phyloP scores from a whole-genome alignment of 2,797 vertebrate species.

The Lemur catta region DNA sequence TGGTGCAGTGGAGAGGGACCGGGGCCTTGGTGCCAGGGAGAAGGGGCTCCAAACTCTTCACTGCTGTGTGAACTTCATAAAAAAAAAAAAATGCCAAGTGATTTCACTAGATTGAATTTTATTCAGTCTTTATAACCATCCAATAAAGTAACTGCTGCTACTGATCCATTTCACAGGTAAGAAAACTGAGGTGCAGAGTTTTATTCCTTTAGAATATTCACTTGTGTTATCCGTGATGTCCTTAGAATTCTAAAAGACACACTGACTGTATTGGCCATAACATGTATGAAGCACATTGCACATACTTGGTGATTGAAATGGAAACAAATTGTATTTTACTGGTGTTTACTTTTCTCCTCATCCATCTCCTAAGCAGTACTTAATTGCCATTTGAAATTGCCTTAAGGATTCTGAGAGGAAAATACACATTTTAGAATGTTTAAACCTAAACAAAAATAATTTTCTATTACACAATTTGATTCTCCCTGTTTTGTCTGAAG shows the following conservation, averaged over 20 bases:
- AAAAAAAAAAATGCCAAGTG: not conserved
- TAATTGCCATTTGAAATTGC: not conserved
- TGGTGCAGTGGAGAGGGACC: not conserved
- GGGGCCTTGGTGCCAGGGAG: not conserved
- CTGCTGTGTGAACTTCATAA: not conserved
- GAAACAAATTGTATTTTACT: not conserved
- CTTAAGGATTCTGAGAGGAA: not conserved
- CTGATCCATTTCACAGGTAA: not conserved
- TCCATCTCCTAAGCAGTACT: not conserved
- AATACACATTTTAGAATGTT: constrained; percentile 24
- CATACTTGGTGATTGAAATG: not conserved
- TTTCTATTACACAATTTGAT: not conserved
- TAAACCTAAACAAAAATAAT: not conserved
- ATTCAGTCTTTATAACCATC: not conserved
- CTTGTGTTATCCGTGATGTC: not conserved
- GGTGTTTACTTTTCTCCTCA: not conserved
- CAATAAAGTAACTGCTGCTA: not conserved
- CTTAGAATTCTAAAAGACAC: not conserved
- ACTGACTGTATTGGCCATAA: not conserved
- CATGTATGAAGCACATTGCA: not conserved
- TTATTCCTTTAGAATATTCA: not conserved
- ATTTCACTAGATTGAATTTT: not conserved
- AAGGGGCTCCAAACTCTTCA: not conserved
- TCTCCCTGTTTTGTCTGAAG: not conserved
- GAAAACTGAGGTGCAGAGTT: not conserved